Evolutionary conservation across 2,888 invertebrate species (phyloP), one percentile per base, ranked within the genome.

Genomic region (Noctua janthina): DNA sequence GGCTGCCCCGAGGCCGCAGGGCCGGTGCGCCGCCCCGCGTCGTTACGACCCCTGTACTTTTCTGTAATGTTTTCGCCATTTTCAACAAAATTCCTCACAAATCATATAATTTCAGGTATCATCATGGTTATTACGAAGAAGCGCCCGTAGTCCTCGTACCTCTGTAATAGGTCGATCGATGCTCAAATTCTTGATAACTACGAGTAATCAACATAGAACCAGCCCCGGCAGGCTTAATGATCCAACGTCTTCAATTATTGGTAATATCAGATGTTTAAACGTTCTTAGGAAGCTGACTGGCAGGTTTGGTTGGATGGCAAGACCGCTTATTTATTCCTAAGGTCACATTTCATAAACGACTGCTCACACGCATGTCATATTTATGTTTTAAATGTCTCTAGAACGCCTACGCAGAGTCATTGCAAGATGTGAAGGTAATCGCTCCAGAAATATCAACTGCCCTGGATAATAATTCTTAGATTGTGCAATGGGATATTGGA

Each of bases 31-130:
- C 94, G 94, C 92, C 92, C 93, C 88, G 91, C 95, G 93, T 93
- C 94, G 94, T 94, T 94, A 94, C 95, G 93, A 95, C 95, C 96
- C 96, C 96, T 94, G 96, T 96, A 96, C 95, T 96, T 96, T 96
- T 96, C 96, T 96, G 95, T 96, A 96, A 97, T 97, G 95, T 97
- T 96, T 97, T 97, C 96, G 96, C 97, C 96, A 96, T 97, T 96
- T 96, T 94, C 96, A 96, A 96, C 96, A 96, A 96, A 96, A 96
- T 96, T 97, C 96, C 97, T 90, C 93, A 95, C 97, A 96, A 97
- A 96, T 97, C 95, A 94, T 96, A 96, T 97, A 97, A 97, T 97
- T 96, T 96, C 94, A 94, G 94, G 93, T 94, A 95, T 96, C 94
- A 97, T 97, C 96, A 97, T 96, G 95, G 95, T 96, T 95, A 97